A percentile compares a stretch with the other conserved stretches of the same genome.
Conservation (phyloP, 2,888 invertebrate species). For the Ceriagrion tenellum region DNA sequence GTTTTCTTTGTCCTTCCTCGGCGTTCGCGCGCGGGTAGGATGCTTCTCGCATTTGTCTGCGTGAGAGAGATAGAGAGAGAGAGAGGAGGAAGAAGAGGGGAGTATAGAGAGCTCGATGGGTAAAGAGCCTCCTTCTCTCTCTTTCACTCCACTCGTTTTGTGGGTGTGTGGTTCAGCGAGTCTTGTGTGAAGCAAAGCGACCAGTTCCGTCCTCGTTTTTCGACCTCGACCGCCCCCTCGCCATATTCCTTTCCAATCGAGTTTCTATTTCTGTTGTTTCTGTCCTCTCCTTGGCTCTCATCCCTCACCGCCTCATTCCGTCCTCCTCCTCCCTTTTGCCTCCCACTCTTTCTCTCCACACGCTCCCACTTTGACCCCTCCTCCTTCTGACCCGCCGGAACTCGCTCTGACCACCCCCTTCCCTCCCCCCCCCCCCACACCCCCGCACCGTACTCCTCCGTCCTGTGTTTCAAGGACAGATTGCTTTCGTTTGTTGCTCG, state of each 20-base stretch:
- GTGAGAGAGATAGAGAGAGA: neutral
- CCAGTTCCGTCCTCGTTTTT: neutral
- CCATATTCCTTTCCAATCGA: slow-evolving; percentile 12
- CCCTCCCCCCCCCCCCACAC: neutral
- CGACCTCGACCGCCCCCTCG: neutral
- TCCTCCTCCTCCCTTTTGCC: neutral
- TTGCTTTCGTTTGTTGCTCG: slow-evolving; percentile 46
- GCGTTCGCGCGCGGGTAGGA: neutral
- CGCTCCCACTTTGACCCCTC: too few species aligned
- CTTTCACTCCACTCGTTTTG: neutral
- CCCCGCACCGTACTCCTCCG: neutral
- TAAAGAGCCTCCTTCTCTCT: neutral
- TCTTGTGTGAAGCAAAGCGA: slow-evolving; percentile 38
- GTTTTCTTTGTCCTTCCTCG: slow-evolving; percentile 25
- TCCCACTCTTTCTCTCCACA: neutral
- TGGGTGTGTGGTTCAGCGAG: neutral
- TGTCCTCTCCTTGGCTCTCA: neutral
- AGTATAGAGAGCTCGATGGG: neutral
- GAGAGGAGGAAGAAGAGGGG: too few species aligned
- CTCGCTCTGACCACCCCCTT: too few species aligned
- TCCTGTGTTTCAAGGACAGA: slow-evolving; percentile 29
- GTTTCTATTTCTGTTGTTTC: neutral
- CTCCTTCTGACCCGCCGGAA: too few species aligned
- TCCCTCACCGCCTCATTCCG: neutral
- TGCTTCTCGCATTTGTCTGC: neutral